Percentiles rank a stretch among this genome's conserved stretches.
Conservation (phyloP, 2,888 invertebrate genomes). For the Dromius quadrimaculatus region DNA sequence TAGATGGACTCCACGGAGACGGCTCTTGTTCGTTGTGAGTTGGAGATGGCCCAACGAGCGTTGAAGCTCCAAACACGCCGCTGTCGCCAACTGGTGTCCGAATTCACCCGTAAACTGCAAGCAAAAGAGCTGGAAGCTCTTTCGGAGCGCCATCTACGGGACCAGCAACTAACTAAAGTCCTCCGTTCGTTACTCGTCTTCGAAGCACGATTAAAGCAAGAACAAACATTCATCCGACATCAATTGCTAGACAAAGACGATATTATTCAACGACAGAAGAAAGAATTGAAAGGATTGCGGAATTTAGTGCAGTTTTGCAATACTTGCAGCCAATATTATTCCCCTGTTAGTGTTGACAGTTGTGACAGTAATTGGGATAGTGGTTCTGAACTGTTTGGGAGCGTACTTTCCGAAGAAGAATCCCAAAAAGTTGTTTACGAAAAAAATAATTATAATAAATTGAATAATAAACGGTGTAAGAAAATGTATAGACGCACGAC, state of each 20-base stretch:
- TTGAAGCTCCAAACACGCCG: constrained; percentile 75
- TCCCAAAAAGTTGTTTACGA: constrained; percentile 57
- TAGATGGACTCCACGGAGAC: constrained; percentile 77
- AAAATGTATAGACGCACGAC: constrained; percentile 62
- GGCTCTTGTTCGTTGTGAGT: constrained; percentile 72
- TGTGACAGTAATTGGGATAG: constrained; percentile 65
- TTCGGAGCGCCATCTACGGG: constrained; percentile 74
- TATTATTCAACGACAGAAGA: constrained; percentile 77
- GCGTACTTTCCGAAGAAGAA: constrained; percentile 58
- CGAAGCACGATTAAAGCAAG: constrained; percentile 78
- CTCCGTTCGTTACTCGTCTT: constrained; percentile 78
- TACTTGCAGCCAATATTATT: constrained; percentile 64
- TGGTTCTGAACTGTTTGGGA: constrained; percentile 65
- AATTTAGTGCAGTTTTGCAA: constrained; percentile 67
- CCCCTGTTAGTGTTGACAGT: constrained; percentile 61
- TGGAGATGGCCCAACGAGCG: constrained; percentile 76
- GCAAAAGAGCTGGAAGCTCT: constrained; percentile 73
- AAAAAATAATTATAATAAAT: constrained; percentile 61
- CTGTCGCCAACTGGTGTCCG: constrained; percentile 77
- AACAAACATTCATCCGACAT: constrained; percentile 78
- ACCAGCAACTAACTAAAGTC: constrained; percentile 79
- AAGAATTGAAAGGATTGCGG: constrained; percentile 76
- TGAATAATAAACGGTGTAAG: constrained; percentile 57
- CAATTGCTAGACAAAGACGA: constrained; percentile 79
- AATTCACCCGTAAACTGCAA: constrained; percentile 73